Evolutionary conservation across 2,888 invertebrate genomes (phyloP).

Genomic region (Taenaris catops): DNA sequence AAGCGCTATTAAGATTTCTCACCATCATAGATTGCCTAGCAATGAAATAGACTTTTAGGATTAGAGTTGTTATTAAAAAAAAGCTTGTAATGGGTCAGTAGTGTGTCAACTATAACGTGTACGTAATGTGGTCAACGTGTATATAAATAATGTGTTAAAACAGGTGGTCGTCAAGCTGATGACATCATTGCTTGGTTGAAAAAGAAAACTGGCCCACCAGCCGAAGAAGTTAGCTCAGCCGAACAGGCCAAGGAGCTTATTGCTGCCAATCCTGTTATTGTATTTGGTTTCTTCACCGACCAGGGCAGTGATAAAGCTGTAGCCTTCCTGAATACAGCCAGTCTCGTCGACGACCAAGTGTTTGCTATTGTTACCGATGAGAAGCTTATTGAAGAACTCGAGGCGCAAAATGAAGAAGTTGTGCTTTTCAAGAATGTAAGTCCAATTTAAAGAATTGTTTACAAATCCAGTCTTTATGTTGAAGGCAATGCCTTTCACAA

Average conservation of each 20-base stretch:
- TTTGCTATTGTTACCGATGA: conserved; percentile 93
- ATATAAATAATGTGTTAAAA: conserved; percentile 1
- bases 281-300: conserved; percentile 96
- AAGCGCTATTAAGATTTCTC: no score
- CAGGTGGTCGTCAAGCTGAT: conserved; percentile 94
- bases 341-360: conserved; percentile 90
- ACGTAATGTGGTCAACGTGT: no score
- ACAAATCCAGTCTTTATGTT: no score
- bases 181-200: conserved; percentile 96
- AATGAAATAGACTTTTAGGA: no score
- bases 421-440: conserved; percentile 94
- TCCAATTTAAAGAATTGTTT: no score
- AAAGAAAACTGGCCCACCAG: conserved; percentile 98
- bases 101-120: no score
- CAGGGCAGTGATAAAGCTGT: conserved; percentile 89
- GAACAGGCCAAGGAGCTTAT: conserved; percentile 92
- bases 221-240: conserved; percentile 86
- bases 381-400: conserved; percentile 88
- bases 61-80: no score
- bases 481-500: no score
- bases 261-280: conserved; percentile 88
- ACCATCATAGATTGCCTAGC: no score
- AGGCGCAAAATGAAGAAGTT: conserved; percentile 88
- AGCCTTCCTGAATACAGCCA: conserved; percentile 89
- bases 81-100: no score